A percentile compares a stretch with the other conserved stretches of the same genome.
phyloP scores from a whole-genome alignment of 2,797 vertebrate species.

The Sphenodon punctatus region DNA sequence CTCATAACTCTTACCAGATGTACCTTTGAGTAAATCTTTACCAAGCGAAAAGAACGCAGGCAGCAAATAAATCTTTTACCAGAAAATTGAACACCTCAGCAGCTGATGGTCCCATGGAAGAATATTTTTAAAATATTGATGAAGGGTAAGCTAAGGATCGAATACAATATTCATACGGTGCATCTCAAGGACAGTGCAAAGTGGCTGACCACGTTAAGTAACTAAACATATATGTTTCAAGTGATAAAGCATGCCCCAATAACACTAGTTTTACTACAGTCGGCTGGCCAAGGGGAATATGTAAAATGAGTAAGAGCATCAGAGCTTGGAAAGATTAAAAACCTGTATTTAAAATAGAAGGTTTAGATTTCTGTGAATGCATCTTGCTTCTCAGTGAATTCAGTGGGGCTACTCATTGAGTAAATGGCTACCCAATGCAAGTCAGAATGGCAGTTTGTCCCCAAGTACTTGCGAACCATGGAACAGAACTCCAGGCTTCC shows the following conservation, averaged over 20 bases:
- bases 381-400: background rate
- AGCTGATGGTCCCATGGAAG: conserved; percentile 60
- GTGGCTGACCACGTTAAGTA: conserved; percentile 69
- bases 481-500: too few relatives aligned
- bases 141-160: conserved; percentile 70
- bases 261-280: conserved; percentile 29
- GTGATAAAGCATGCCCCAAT: conserved; percentile 61
- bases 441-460: too few relatives aligned
- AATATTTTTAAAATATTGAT: conserved; percentile 77
- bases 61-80: conserved; percentile 74
- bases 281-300: conserved; percentile 22
- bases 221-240: conserved; percentile 51
- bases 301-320: conserved; percentile 10
- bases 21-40: conserved; percentile 72
- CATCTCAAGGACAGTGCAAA: conserved; percentile 68
- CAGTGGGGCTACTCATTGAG: background rate
- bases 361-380: background rate
- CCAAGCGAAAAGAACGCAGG: conserved; percentile 58
- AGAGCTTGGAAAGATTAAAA: background rate
- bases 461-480: too few relatives aligned
- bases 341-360: background rate
- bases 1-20: conserved; percentile 55
- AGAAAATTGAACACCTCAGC: conserved; percentile 68
- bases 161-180: conserved; percentile 76
- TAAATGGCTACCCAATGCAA: background rate